Evolutionary conservation across 2,888 invertebrate genomes (phyloP), one percentile per base, ranked within the genome.

Genomic region (Eupithecia subfuscata): DNA sequence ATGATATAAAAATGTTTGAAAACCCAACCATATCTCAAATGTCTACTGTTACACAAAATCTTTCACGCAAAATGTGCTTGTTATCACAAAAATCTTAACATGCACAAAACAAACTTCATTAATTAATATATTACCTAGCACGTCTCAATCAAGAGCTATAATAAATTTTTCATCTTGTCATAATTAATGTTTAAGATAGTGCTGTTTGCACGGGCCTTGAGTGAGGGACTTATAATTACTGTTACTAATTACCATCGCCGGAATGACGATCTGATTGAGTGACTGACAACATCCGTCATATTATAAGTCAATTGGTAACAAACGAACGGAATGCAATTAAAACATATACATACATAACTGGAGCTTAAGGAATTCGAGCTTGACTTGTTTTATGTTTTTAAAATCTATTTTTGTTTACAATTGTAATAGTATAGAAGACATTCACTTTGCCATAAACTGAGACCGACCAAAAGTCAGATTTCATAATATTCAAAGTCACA

Each of bases 171-270:
- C 78, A 79, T 76, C 75, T 69, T 78, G 75, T 78, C 75, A 78
- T 81, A 81, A 82, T 80, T 80, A 80, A 81, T 77, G 78, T 76
- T 80, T 77, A 74, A 79, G 71, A 75, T 73, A 75, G 75, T 75
- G 52, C 71, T 75, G 77, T 67, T 60, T 14, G 25, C 60, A 12
- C 60, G 60, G 60, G 60, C 25, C 73, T 77, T 63, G 69, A 71
- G 77, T 68, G 76, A 70, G 70, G 69, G 67, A 63, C 72, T 68
- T 56, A 74, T 80, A 82, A 82, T 82, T 82, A 80, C 78, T 80
- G 75, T 71, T 52, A 76, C 80, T 83, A 80, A 82, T 83, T 81
- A 82, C 70, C 73, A 71, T 74, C 74, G 73, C 45, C 67, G 79
- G 71, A 76, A 79, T 78, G 34, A 75, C 77, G 74, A 73, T 80